Conservation (phyloP, 2,888 invertebrate genomes). For the Anthrax anthrax region DNA sequence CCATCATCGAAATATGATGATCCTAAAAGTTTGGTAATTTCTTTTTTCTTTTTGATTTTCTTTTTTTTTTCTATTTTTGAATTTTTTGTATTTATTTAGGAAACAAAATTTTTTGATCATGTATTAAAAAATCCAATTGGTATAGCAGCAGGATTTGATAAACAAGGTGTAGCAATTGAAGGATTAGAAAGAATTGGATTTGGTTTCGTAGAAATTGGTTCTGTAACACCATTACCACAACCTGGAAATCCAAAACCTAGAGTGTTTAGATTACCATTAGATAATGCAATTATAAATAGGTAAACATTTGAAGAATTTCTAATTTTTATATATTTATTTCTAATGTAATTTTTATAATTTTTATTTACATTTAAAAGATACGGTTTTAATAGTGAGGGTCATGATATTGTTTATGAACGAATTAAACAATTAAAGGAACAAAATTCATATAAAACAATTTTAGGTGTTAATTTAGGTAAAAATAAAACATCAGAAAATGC, state of each 20-base stretch:
- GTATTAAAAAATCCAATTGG: slow-evolving; percentile 81
- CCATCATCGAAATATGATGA: slow-evolving; percentile 46
- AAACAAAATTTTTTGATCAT: slow-evolving; percentile 53
- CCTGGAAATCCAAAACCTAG: slow-evolving; percentile 85
- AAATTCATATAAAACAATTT: slow-evolving; percentile 42
- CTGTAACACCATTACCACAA: slow-evolving; percentile 88
- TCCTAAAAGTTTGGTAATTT: slow-evolving; percentile 46
- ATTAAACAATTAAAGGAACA: slow-evolving; percentile 42
- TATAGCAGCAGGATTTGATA: slow-evolving; percentile 98
- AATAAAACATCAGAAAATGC: slow-evolving; percentile 73
- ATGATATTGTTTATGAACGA: slow-evolving; percentile 55
- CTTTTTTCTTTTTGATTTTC: neutral
- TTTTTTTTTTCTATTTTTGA: neutral
- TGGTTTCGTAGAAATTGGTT: slow-evolving; percentile 92
- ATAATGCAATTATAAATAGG: slow-evolving; percentile 85
- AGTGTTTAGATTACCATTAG: slow-evolving; percentile 74
- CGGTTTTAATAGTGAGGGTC: slow-evolving; percentile 94
- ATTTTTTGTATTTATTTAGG: slow-evolving; percentile 32
- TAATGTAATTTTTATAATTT: neutral
- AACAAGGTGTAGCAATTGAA: slow-evolving; percentile 81
- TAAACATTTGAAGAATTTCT: slow-evolving; percentile 32
- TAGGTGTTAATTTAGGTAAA: slow-evolving; percentile 93
- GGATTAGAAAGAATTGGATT: slow-evolving; percentile 78
- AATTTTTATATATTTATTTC: neutral
- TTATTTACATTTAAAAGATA: slow-evolving; percentile 38